Conservation (phyloP, 2,797 vertebrate species). For the Pyrocephalus nanus region DNA sequence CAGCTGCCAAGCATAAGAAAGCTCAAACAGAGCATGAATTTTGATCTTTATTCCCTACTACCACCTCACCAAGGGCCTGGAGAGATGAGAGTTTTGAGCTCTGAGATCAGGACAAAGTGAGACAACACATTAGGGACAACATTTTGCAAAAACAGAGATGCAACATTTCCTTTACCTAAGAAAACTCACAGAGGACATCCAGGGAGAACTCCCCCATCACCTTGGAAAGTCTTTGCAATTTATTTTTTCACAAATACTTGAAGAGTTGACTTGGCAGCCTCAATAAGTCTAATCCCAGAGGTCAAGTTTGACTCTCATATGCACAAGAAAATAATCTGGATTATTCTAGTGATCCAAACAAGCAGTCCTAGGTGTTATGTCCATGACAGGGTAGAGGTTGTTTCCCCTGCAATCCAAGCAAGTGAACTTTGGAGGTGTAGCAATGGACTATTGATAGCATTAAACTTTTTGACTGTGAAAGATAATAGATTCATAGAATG, state of each 20-base stretch:
- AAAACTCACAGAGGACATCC: neutral
- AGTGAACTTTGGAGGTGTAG: neutral
- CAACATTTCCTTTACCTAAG: neutral
- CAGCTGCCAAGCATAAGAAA: neutral
- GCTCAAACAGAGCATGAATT: neutral
- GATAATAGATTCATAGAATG: neutral
- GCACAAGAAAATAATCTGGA: neutral
- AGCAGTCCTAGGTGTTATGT: rapidly evolving
- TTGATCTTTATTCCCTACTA: neutral
- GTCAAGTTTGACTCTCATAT: neutral
- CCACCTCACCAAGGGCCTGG: neutral
- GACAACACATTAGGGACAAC: neutral
- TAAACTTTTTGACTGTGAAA: neutral
- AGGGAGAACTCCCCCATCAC: rapidly evolving
- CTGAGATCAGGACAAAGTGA: neutral
- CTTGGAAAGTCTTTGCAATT: neutral
- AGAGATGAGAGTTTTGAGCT: neutral
- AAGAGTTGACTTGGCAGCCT: neutral
- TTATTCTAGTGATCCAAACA: neutral
- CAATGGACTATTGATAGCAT: neutral
- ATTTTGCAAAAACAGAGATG: neutral
- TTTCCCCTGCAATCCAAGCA: neutral
- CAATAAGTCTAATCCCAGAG: neutral
- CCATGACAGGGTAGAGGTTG: rapidly evolving
- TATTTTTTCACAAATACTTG: neutral